Percentiles rank a stretch among this genome's conserved stretches.
Conservation (phyloP, 2,797 vertebrate genomes). For the Botia kubotai region DNA sequence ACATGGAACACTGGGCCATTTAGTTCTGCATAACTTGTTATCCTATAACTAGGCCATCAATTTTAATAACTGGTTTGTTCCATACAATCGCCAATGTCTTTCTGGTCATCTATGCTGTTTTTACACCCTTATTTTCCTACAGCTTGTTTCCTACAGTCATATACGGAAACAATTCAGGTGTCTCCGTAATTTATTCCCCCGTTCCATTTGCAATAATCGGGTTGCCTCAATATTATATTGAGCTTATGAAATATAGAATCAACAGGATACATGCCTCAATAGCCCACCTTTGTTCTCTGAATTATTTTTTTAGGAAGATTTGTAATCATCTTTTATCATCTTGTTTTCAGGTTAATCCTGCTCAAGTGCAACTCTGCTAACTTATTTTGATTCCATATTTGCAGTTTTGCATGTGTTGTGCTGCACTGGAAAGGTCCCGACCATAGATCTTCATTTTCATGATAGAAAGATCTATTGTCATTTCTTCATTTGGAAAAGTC, state of each 20-base stretch:
- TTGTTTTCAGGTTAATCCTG: not conserved
- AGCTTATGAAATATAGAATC: not conserved
- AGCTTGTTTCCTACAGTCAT: slow-evolving; percentile 11
- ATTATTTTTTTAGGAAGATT: too few species aligned
- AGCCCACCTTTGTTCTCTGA: too few species aligned
- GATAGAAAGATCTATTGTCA: not conserved
- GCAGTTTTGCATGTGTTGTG: not conserved
- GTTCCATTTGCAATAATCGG: not conserved
- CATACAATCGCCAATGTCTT: not conserved
- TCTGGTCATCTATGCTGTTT: slow-evolving; percentile 4
- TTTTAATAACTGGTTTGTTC: not conserved
- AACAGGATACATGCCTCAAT: too few species aligned
- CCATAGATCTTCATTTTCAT: not conserved
- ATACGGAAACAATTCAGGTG: slow-evolving; percentile 7
- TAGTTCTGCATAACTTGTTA: not conserved
- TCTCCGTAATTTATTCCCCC: not conserved
- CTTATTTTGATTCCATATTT: not conserved
- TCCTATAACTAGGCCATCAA: not conserved
- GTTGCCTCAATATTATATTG: not conserved
- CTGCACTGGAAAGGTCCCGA: not conserved
- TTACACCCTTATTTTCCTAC: not conserved
- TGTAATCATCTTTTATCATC: too few species aligned
- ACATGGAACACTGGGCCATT: not conserved
- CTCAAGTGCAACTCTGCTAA: not conserved
- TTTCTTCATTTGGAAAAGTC: not conserved